A percentile compares a stretch with the other conserved stretches of the same genome.
phyloP scores from a whole-genome alignment of 2,113 vertebrate genomes.

The Helogale parvula region DNA sequence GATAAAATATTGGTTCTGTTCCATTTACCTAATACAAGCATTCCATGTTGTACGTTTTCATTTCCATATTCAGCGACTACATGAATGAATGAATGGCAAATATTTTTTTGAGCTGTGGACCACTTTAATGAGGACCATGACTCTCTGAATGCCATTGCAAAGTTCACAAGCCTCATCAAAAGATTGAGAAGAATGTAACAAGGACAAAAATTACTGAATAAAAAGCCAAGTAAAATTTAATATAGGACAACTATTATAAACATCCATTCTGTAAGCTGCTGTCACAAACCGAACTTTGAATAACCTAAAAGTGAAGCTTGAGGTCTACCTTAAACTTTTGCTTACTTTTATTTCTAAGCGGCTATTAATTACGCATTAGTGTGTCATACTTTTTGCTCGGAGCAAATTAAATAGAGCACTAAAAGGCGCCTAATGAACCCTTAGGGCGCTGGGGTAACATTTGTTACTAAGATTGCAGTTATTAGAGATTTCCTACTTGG shows the following conservation, averaged over 20 bases:
- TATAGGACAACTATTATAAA: background rate
- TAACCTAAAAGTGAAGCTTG: background rate
- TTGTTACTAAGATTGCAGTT: background rate
- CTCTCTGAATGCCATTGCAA: background rate
- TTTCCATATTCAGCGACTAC: background rate
- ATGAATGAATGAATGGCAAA: background rate
- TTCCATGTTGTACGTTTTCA: background rate
- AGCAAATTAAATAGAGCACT: background rate
- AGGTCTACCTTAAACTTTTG: background rate
- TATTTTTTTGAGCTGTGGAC: background rate
- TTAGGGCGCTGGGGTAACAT: background rate
- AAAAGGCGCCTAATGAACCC: background rate
- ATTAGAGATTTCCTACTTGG: background rate
- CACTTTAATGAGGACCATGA: background rate
- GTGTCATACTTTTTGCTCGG: background rate
- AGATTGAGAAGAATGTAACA: background rate
- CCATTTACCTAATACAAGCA: background rate
- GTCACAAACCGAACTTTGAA: background rate
- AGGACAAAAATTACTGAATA: background rate
- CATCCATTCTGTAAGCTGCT: background rate
- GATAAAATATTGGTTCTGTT: background rate
- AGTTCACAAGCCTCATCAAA: background rate
- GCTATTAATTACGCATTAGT: background rate
- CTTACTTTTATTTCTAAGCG: conserved; percentile 3
- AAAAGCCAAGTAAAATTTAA: background rate